phyloP scores from a whole-genome alignment of 1,140 invertebrate genomes.

The Drosophila lacertosa region DNA sequence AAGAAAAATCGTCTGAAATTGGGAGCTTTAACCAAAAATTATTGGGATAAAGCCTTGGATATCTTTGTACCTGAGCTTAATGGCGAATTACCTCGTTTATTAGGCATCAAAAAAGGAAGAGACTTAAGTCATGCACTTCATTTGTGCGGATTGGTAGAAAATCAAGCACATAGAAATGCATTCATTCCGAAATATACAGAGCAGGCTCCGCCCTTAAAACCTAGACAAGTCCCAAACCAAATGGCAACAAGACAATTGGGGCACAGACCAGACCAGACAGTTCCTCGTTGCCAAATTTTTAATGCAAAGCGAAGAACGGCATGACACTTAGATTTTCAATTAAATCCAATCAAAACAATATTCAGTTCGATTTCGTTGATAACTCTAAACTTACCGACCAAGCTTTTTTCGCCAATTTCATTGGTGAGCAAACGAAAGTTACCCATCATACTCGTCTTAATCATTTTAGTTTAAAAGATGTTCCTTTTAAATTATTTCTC shows the following conservation, averaged over 20 bases:
- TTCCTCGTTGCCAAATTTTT: slow-evolving; percentile 15
- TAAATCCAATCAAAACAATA: slow-evolving; percentile 12
- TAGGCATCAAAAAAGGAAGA: too few species aligned
- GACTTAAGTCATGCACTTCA: not conserved
- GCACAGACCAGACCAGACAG: slow-evolving; percentile 6
- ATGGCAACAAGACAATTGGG: not conserved
- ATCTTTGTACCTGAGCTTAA: not conserved
- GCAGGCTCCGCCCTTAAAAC: not conserved
- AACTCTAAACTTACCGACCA: slow-evolving; percentile 4
- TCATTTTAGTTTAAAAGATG: not conserved
- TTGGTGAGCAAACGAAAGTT: slow-evolving; percentile 13
- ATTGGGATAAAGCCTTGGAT: not conserved
- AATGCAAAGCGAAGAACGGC: slow-evolving; percentile 6
- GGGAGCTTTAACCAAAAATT: too few species aligned
- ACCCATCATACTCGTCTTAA: slow-evolving; percentile 3
- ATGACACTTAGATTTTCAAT: slow-evolving; percentile 1
- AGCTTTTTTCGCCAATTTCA: slow-evolving; percentile 6
- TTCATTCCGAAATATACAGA: not conserved
- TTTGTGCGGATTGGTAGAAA: not conserved
- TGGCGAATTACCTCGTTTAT: too few species aligned
- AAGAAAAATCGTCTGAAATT: too few species aligned
- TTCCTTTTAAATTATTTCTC: slow-evolving; percentile 2
- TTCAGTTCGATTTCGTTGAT: slow-evolving; percentile 3
- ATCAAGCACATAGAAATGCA: not conserved
- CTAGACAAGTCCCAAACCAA: not conserved